Conservation (phyloP, 2,888 invertebrate species). For the Halictus ligatus region DNA sequence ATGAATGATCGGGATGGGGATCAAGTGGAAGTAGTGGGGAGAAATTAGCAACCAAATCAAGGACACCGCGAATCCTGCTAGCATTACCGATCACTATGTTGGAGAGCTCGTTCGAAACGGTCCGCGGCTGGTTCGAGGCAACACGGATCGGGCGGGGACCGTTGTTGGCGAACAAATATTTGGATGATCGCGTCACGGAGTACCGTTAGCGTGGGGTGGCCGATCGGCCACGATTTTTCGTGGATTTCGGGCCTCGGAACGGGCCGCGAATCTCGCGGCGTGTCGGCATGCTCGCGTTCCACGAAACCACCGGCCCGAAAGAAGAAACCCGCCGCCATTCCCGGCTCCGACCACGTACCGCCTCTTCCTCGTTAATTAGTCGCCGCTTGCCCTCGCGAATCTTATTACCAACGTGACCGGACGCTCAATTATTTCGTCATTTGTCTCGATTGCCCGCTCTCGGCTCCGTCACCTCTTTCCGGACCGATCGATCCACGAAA, state of each 20-base stretch:
- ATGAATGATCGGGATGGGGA: too few species aligned
- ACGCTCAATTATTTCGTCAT: conserved; percentile 67
- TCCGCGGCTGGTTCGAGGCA: neutral
- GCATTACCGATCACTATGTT: neutral
- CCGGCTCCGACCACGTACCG: conserved; percentile 40
- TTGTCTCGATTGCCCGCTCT: conserved; percentile 43
- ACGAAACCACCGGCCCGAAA: conserved; percentile 32
- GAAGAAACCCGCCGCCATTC: conserved; percentile 29
- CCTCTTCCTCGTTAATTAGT: conserved; percentile 66
- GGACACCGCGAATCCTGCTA: neutral
- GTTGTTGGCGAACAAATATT: conserved; percentile 71
- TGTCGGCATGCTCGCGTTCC: conserved; percentile 53
- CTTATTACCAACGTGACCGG: conserved; percentile 60
- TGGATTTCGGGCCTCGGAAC: conserved; percentile 61
- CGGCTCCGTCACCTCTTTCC: conserved; percentile 16
- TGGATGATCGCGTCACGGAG: conserved; percentile 73
- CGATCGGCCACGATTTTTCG: conserved; percentile 70
- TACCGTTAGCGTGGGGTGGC: conserved; percentile 73
- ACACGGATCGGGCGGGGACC: neutral
- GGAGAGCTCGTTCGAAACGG: neutral
- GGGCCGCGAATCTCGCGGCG: conserved; percentile 63
- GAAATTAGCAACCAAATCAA: neutral
- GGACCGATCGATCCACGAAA: neutral
- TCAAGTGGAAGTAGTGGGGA: too few species aligned
- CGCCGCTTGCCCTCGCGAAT: conserved; percentile 49